These are phyloP conservation scores for Propithecus perrieri DNA, from an alignment of 2,797 vertebrate genomes.

Conservation along the genomic window DNA sequence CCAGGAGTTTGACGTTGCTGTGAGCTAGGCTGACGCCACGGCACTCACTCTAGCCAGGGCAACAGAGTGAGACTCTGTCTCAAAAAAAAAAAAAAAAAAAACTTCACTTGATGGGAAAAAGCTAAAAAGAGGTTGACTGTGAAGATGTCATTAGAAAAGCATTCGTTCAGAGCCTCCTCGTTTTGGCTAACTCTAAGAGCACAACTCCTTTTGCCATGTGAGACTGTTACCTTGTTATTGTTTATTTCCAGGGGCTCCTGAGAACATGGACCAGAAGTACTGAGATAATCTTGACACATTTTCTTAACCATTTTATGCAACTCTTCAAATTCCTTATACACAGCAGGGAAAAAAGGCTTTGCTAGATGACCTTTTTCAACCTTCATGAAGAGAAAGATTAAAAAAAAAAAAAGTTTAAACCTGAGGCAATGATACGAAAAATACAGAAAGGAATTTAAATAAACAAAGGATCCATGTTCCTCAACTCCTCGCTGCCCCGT, in stretches of 20 bases:
- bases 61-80: too few relatives aligned
- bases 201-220: neutral
- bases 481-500: rapidly evolving
- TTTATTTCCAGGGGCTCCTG: constrained; percentile 89
- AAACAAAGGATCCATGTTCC: neutral
- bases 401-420: neutral
- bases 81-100: neutral
- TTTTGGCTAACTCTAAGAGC: neutral
- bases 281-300: constrained; percentile 93
- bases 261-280: constrained; percentile 80
- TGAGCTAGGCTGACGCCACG: too few relatives aligned
- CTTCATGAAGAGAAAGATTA: constrained; percentile 80
- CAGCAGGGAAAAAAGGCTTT: constrained; percentile 90
- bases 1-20: too few relatives aligned
- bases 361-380: constrained; percentile 87
- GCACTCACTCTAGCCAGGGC: too few relatives aligned
- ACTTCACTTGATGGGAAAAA: neutral
- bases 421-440: neutral
- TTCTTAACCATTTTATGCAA: constrained; percentile 91
- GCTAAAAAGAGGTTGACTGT: neutral
- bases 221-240: constrained; percentile 89
- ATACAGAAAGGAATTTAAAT: neutral
- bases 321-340: constrained; percentile 95
- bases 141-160: neutral
- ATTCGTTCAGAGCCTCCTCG: neutral